Evolutionary conservation across 1,140 invertebrate genomes (phyloP).

Genomic region (Uloborus diversus): DNA sequence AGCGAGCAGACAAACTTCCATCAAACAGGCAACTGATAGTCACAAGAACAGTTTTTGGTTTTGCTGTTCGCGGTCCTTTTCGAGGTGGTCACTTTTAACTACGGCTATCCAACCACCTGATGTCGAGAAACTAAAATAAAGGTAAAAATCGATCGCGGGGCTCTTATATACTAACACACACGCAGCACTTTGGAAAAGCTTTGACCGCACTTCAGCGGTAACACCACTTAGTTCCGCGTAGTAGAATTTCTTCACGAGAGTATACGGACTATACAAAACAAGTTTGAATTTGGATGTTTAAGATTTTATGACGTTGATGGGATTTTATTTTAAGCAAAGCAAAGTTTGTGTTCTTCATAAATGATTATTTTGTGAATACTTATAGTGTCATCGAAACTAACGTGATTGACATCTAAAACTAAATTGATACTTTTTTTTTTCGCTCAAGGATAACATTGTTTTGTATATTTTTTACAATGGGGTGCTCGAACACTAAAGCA

Average conservation of each 20-base stretch:
- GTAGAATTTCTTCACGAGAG: not conserved
- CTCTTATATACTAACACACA: not conserved
- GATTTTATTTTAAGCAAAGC: not conserved
- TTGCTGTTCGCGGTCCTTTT: not conserved
- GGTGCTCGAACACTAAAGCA: conserved; percentile 45
- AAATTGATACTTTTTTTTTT: not conserved
- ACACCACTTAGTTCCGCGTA: too few species aligned
- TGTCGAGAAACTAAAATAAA: conserved; percentile 9
- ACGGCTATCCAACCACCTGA: conserved; percentile 31
- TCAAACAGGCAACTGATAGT: not conserved
- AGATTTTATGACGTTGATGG: not conserved
- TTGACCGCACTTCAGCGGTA: not conserved
- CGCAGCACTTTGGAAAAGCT: not conserved
- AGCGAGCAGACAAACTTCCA: conserved; percentile 10
- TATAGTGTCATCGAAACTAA: not conserved
- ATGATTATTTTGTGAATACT: not conserved
- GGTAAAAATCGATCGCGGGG: conserved; percentile 5
- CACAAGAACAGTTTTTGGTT: not conserved
- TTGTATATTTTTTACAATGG: not conserved
- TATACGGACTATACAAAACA: not conserved
- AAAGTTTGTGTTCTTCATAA: not conserved
- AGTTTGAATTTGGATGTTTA: too few species aligned
- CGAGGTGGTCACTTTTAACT: conserved; percentile 12
- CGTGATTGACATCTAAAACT: not conserved
- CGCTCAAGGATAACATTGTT: not conserved